phyloP scores from a whole-genome alignment of 2,797 vertebrate genomes.

The Eidolon dupreanum region DNA sequence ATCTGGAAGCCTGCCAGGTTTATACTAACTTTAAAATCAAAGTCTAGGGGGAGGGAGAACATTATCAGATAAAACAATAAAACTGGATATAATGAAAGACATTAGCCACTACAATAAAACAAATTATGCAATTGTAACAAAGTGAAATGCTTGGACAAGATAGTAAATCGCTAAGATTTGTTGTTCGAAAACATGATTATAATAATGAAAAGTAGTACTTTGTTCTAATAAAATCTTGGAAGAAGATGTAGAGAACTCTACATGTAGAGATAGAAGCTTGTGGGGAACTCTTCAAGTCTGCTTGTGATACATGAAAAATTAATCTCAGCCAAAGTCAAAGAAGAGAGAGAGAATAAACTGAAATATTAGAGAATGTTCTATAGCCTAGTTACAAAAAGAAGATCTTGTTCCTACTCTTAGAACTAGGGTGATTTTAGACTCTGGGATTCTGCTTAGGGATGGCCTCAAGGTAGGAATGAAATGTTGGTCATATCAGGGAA shows the following conservation, averaged over 20 bases:
- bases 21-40: slow-evolving; percentile 42
- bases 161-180: slow-evolving; percentile 18
- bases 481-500: neutral
- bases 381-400: neutral
- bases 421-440: neutral
- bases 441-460: neutral
- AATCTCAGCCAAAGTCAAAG: neutral
- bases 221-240: neutral
- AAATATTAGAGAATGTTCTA: neutral
- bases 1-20: neutral
- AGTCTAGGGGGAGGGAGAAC: neutral
- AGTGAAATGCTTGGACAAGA: neutral
- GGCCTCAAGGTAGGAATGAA: neutral
- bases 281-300: neutral
- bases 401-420: neutral
- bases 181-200: slow-evolving; percentile 18
- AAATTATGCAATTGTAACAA: neutral
- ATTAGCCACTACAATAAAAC: neutral
- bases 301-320: neutral
- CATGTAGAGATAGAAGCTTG: neutral
- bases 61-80: slow-evolving; percentile 51
- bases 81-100: neutral
- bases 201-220: slow-evolving; percentile 27
- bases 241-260: neutral
- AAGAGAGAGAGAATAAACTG: neutral